Evolutionary conservation across 2,888 invertebrate species (phyloP), one percentile per base, ranked within the genome.

Genomic region (Halictus ligatus): DNA sequence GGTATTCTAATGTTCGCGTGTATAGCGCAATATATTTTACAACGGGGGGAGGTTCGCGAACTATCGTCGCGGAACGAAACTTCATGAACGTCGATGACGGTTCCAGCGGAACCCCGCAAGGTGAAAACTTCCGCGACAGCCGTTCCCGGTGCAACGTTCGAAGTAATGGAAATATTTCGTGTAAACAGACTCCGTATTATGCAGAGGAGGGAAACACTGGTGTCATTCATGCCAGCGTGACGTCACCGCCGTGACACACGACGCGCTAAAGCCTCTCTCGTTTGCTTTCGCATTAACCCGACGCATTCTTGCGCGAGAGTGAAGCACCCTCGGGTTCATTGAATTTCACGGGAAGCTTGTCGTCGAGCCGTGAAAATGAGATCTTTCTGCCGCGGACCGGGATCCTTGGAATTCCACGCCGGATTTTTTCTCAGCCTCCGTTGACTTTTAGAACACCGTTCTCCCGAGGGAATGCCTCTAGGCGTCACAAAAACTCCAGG

Each of bases 201-300:
- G 21, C 64, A 48, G 15, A 50, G 15, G 35, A 40, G 76, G 67
- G 18, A 74, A 81, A 74, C 43, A 54, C 73, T 48, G 46, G 60
- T 29, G 75, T 78, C 71, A 71, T 71, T 78, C 75, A 72, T 48
- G 64, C 54, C 40, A 15, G 72, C 18, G 67, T 35, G 77, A 69
- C 54, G 40, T 54, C 48, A 73, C 25, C 50, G 60, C 35, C 35
- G 79, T 71, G 72, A 46, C 84, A 76, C 85, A 75, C 84, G 79
- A 67, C 72, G 29, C 75, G 54, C 72, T 54, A 48, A 50, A 69
- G 25, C 67, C 21, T 50, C 40, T 72, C 78, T 78, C 83, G 84
- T 84, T 84, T 85, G 75, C 78, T 78, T 79, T 84, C 40, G 78
- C 78, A 84, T 84, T 78, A 78, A 75, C 83, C 71, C 60, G 75